Evolutionary conservation across 2,797 vertebrate species (phyloP), one percentile per base, ranked within the genome.

Genomic region (Sarcophilus harrisii): DNA sequence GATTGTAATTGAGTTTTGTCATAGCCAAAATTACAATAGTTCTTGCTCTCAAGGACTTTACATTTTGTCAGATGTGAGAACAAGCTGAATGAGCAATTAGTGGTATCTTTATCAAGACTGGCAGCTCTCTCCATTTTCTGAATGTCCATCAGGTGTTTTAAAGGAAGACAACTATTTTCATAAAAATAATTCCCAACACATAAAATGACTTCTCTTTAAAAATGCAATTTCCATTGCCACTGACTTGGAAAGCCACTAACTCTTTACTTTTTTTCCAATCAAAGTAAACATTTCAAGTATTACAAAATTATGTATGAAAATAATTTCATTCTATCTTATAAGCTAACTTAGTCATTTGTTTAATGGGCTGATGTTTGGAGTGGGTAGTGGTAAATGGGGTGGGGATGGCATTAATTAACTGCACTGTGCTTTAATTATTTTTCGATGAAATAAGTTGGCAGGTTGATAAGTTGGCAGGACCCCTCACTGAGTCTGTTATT

Each of bases 111-210:
- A 96, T 96, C 95, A 93, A 98, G 92, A 62, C 73, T 95, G 96
- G 95, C 95, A 95, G 96, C 58, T 97, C 94, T 95, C 58, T 93
- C 94, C 92, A 96, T 93, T 90, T 73, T 93, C 95, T 95, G 92
- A 29, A 4, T 96, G 93, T 73, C 95, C 91, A 32, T 38, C 96
- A 52, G 94, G 90, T 94, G 93, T 94, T 96, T 97, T 93, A 96
- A 90, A 58, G 95, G 95, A 95, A 92, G 93, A 93, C 93, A 97
- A 89, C 58, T 93, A 16, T 97, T 95, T 96, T 90, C 92, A 94
- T 93, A 96, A 94, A 90, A 91, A 55, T 95, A 90, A 90, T 58
- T 55, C 38, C 57, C 55, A 93, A 5, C 90, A 38, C 38, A 54
- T 29, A 38, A 54, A 38, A 16, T 90, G 28, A 90, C 57, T 89